Evolutionary conservation across 2,113 vertebrate species (phyloP).

Genomic region (Polypterus bichir): DNA sequence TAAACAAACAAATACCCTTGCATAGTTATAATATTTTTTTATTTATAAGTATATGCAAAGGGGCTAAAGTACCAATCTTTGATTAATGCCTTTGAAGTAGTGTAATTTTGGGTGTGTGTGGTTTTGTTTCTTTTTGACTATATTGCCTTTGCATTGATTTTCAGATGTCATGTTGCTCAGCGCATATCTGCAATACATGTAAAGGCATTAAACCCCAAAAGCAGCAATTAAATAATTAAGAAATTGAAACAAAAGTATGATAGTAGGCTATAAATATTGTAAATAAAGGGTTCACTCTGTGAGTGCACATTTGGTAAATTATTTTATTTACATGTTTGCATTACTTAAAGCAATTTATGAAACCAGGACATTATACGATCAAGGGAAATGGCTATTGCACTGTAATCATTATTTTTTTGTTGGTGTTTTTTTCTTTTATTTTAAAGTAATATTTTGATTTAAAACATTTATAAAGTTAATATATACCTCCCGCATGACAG

Average conservation of each 20-base stretch:
- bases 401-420: constrained; percentile 69
- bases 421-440: constrained; percentile 73
- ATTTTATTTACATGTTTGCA: constrained; percentile 98
- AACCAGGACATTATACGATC: constrained; percentile 67
- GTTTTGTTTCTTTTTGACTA: constrained; percentile 45
- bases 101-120: constrained; percentile 59
- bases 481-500: constrained; percentile 84
- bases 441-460: constrained; percentile 59
- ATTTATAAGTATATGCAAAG: constrained; percentile 57
- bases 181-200: constrained; percentile 56
- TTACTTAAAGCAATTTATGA: constrained; percentile 77
- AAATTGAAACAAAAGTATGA: too few species aligned
- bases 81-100: constrained; percentile 68
- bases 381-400: constrained; percentile 58
- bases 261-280: constrained; percentile 94
- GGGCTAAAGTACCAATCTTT: constrained; percentile 78
- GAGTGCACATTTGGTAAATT: constrained; percentile 99
- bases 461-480: constrained; percentile 57
- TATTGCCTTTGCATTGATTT: constrained; percentile 64
- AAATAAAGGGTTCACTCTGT: constrained; percentile 99
- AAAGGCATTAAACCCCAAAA: constrained; percentile 46
- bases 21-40: constrained; percentile 50
- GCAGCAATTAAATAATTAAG: too few species aligned
- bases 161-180: constrained; percentile 52
- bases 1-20: constrained; percentile 42